Percentiles rank a stretch among this genome's conserved stretches.
Conservation (phyloP, 1,140 invertebrate species). For the Dendroctonus valens region DNA sequence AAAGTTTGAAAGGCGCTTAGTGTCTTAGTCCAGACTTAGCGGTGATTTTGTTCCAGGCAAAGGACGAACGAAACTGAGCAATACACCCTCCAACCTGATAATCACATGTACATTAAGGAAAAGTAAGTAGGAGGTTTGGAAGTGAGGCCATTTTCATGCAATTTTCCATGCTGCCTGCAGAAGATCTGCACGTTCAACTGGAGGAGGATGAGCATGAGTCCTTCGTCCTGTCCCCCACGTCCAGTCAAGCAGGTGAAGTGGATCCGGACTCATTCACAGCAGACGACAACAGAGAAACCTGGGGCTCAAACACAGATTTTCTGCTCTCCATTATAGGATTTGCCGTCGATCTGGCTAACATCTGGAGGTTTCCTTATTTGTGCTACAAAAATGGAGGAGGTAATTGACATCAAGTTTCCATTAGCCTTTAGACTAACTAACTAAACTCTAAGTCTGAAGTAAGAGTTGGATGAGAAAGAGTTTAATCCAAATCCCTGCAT, state of each 20-base stretch:
- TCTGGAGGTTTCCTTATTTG: conserved; percentile 83
- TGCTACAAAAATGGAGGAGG: conserved; percentile 80
- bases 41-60: conserved; percentile 41
- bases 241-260: conserved; percentile 45
- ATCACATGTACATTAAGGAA: conserved; percentile 45
- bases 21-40: too few species aligned
- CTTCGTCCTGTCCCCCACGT: conserved; percentile 46
- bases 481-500: not conserved
- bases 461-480: too few species aligned
- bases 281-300: conserved; percentile 72
- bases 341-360: conserved; percentile 87
- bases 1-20: too few species aligned
- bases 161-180: conserved; percentile 34
- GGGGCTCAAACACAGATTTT: conserved; percentile 89
- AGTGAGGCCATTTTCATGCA: not conserved
- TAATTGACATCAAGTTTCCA: too few species aligned
- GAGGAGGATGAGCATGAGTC: conserved; percentile 50
- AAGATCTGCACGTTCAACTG: conserved; percentile 49
- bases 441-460: too few species aligned
- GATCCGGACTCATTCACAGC: conserved; percentile 46
- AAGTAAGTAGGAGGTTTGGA: conserved; percentile 40
- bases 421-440: too few species aligned
- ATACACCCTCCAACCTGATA: conserved; percentile 40
- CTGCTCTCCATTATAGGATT: conserved; percentile 90
- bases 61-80: conserved; percentile 38